These are phyloP conservation scores for Galaxias olidus DNA, from an alignment of 2,797 vertebrate species.

Conservation along the genomic window DNA sequence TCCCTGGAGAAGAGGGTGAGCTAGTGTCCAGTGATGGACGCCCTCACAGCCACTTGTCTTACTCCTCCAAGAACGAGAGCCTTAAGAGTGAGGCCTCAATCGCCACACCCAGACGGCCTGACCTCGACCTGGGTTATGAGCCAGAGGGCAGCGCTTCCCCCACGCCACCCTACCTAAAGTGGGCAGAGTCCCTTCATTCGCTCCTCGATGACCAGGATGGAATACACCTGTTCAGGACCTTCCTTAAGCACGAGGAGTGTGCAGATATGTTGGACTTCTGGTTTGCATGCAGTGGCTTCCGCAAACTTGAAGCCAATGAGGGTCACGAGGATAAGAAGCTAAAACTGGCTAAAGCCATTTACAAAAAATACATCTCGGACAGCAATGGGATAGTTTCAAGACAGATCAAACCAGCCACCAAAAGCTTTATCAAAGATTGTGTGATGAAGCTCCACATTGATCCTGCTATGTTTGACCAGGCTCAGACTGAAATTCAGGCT, in stretches of 20 bases:
- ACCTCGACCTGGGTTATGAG: slow-evolving; percentile 96
- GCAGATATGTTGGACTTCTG: slow-evolving; percentile 97
- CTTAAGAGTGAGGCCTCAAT: slow-evolving; percentile 86
- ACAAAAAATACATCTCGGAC: slow-evolving; percentile 95
- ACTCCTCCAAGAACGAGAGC: slow-evolving; percentile 80
- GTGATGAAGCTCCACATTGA: slow-evolving; percentile 91
- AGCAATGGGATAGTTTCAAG: slow-evolving; percentile 90
- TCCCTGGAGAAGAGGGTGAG: slow-evolving; percentile 96
- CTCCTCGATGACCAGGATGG: slow-evolving; percentile 97
- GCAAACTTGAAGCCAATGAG: slow-evolving; percentile 85
- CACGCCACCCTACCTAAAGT: slow-evolving; percentile 95
- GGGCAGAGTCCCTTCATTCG: slow-evolving; percentile 96
- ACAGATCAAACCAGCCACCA: slow-evolving; percentile 95
- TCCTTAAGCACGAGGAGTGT: slow-evolving; percentile 92
- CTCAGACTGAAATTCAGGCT: slow-evolving; percentile 94
- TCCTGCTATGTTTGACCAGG: slow-evolving; percentile 97
- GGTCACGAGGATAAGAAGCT: slow-evolving; percentile 92
- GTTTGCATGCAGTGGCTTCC: slow-evolving; percentile 97
- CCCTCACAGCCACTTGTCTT: slow-evolving; percentile 76
- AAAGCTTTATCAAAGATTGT: slow-evolving; percentile 97
- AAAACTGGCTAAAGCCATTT: slow-evolving; percentile 95
- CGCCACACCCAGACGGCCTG: slow-evolving; percentile 89
- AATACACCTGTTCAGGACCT: slow-evolving; percentile 92
- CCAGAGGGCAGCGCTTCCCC: slow-evolving; percentile 97
- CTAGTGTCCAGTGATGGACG: slow-evolving; percentile 84